phyloP scores from a whole-genome alignment of 2,888 invertebrate genomes.

The Caenorhabditis sp. region DNA sequence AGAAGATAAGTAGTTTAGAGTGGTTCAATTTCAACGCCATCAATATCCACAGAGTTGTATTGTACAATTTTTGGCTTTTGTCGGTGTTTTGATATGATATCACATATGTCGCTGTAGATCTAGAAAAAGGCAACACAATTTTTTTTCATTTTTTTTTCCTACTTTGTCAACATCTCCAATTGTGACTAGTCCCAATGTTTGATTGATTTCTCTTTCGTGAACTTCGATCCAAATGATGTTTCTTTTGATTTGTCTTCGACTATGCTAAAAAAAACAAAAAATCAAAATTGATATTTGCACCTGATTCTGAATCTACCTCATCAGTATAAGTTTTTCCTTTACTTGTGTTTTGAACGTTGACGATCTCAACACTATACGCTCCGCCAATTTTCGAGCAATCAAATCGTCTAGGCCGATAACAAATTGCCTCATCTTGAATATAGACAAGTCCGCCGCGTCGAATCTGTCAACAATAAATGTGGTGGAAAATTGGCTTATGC shows the following conservation, averaged over 20 bases:
- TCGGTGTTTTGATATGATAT: slow-evolving; percentile 67
- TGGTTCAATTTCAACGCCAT: slow-evolving; percentile 68
- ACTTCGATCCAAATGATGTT: slow-evolving; percentile 50
- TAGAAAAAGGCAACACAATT: no score
- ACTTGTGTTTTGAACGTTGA: slow-evolving; percentile 41
- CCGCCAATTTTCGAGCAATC: slow-evolving; percentile 47
- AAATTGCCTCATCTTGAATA: slow-evolving; percentile 48
- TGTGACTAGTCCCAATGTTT: slow-evolving; percentile 44
- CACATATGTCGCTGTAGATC: slow-evolving; percentile 60
- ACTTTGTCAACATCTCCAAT: slow-evolving; percentile 41
- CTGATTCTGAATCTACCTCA: slow-evolving; percentile 17
- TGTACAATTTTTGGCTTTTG: slow-evolving; percentile 68
- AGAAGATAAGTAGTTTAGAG: slow-evolving; percentile 5
- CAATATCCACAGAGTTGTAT: slow-evolving; percentile 69
- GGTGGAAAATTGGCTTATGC: not conserved
- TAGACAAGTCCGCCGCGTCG: slow-evolving; percentile 48
- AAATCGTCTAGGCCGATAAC: slow-evolving; percentile 46
- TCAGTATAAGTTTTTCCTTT: slow-evolving; percentile 47
- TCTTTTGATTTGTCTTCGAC: slow-evolving; percentile 34
- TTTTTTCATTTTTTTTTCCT: no score
- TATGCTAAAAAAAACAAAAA: slow-evolving; percentile 16
- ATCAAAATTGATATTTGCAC: slow-evolving; percentile 6
- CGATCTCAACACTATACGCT: slow-evolving; percentile 36
- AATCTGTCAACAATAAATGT: slow-evolving; percentile 23
- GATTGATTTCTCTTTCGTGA: slow-evolving; percentile 37